These are phyloP conservation scores for Creontiades dilutus DNA, from an alignment of 2,888 invertebrate genomes.

Conservation along the genomic window DNA sequence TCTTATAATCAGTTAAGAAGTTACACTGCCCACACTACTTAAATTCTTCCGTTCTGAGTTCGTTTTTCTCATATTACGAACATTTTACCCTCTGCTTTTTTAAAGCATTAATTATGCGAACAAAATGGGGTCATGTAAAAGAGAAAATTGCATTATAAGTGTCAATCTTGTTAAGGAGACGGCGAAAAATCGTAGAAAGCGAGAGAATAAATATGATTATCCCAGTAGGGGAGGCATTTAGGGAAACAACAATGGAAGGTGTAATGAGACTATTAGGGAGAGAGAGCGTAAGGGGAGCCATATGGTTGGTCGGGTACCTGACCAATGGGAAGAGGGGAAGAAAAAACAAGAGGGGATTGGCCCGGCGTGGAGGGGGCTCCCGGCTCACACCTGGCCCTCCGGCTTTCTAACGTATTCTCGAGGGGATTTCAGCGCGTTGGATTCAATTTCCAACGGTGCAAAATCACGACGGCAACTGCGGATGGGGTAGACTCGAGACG, in stretches of 20 bases:
- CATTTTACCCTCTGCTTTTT: too few species aligned
- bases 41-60: too few species aligned
- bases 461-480: not conserved
- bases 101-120: too few species aligned
- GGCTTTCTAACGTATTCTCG: slow-evolving; percentile 22
- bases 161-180: not conserved
- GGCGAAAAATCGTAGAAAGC: not conserved
- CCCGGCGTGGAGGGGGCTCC: not conserved
- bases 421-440: not conserved
- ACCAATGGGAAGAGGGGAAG: slow-evolving; percentile 65
- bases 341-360: slow-evolving; percentile 57
- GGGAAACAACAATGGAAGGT: slow-evolving; percentile 60
- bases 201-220: slow-evolving; percentile 10
- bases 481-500: too few species aligned
- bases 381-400: slow-evolving; percentile 42
- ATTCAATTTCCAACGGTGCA: slow-evolving; percentile 7
- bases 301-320: slow-evolving; percentile 71
- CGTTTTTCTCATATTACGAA: too few species aligned
- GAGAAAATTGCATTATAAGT: too few species aligned
- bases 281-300: slow-evolving; percentile 51
- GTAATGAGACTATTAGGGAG: slow-evolving; percentile 57
- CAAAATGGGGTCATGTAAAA: too few species aligned
- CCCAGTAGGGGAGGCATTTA: slow-evolving; percentile 1
- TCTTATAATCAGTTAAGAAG: too few species aligned
- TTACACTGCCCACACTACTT: too few species aligned